These are phyloP conservation scores for Panagrolaimus sp. DNA, from an alignment of 1,140 invertebrate genomes.

Conservation along the genomic window DNA sequence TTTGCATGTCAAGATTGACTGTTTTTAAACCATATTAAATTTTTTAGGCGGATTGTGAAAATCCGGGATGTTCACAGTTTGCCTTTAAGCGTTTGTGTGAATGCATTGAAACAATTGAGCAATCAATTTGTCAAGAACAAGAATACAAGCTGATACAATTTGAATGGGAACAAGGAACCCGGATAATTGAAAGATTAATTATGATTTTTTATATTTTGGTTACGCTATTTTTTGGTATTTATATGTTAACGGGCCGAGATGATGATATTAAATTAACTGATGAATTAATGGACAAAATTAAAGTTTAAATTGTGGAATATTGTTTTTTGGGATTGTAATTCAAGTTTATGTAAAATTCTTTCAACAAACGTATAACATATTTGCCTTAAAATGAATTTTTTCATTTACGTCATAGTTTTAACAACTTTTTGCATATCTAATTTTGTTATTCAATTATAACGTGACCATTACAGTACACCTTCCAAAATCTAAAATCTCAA, in stretches of 20 bases:
- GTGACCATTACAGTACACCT: no score
- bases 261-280: slow-evolving; percentile 46
- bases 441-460: no score
- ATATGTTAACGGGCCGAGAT: slow-evolving; percentile 40
- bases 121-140: slow-evolving; percentile 38
- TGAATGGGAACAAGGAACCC: slow-evolving; percentile 49
- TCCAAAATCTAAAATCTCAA: no score
- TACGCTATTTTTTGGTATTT: slow-evolving; percentile 47
- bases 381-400: no score
- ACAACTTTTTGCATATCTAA: no score
- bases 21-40: no score
- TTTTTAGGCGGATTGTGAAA: slow-evolving; percentile 11
- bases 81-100: slow-evolving; percentile 33
- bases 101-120: slow-evolving; percentile 39
- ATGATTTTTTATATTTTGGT: slow-evolving; percentile 50
- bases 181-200: slow-evolving; percentile 49
- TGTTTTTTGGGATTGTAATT: background rate
- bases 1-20: no score
- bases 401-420: no score
- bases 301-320: background rate
- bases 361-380: no score
- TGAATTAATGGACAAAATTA: slow-evolving; percentile 46
- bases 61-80: slow-evolving; percentile 10
- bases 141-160: slow-evolving; percentile 43
- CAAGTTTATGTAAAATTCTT: no score